phyloP scores from a whole-genome alignment of 1,140 invertebrate genomes.

The Araneus ventricosus region DNA sequence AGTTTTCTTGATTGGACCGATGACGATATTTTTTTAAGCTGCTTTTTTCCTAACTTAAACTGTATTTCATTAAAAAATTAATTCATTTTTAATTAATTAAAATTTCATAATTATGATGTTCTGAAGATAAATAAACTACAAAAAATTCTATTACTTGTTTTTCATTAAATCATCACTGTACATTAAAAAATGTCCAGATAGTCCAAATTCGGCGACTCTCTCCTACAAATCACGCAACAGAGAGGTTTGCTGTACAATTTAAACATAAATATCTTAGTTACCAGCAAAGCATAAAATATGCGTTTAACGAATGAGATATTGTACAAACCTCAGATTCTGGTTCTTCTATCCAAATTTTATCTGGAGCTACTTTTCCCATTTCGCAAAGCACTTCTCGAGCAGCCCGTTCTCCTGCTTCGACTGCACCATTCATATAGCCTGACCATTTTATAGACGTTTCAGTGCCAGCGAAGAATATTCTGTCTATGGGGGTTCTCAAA shows the following conservation, averaged over 20 bases:
- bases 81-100: too few species aligned
- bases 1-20: too few species aligned
- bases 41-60: too few species aligned
- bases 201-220: too few species aligned
- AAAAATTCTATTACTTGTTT: too few species aligned
- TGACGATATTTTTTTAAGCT: too few species aligned
- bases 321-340: slow-evolving; percentile 64
- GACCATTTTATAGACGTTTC: slow-evolving; percentile 81
- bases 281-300: neutral
- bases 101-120: too few species aligned
- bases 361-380: slow-evolving; percentile 75
- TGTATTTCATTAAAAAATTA: too few species aligned
- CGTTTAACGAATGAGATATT: neutral
- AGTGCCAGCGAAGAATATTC: slow-evolving; percentile 81
- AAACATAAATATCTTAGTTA: neutral
- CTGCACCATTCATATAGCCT: slow-evolving; percentile 82
- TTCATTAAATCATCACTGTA: too few species aligned
- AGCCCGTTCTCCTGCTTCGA: slow-evolving; percentile 81
- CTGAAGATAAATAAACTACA: too few species aligned
- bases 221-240: neutral
- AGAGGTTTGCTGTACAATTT: neutral
- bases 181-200: too few species aligned
- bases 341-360: slow-evolving; percentile 75
- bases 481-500: slow-evolving; percentile 77
- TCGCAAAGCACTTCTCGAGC: slow-evolving; percentile 79